A percentile compares a stretch with the other conserved stretches of the same genome.
These are phyloP conservation scores for Imbricaverruca yamaguchii DNA, from an alignment of 2,888 invertebrate genomes.

Conservation along the genomic window DNA sequence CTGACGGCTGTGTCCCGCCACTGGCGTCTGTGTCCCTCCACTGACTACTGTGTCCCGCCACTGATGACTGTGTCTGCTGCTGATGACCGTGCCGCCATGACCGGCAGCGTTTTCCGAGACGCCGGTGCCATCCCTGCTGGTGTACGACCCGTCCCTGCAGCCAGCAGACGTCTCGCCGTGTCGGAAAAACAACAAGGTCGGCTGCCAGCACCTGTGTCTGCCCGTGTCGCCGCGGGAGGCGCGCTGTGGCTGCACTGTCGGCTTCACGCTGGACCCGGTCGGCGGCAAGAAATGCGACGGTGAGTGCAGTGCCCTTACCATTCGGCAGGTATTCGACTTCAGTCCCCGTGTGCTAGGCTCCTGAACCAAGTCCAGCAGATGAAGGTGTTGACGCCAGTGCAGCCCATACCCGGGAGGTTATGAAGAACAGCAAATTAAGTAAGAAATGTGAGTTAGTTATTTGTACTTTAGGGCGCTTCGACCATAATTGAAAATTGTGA, in stretches of 20 bases:
- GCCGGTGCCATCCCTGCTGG: slow-evolving; percentile 26
- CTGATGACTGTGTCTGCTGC: slow-evolving; percentile 61
- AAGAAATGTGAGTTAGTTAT: no score
- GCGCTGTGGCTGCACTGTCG: slow-evolving; percentile 68
- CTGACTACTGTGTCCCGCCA: not conserved
- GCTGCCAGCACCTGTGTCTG: slow-evolving; percentile 32
- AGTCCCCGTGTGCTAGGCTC: no score
- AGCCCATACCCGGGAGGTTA: no score
- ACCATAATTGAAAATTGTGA: no score
- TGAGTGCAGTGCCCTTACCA: slow-evolving; percentile 46
- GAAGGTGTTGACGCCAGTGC: no score
- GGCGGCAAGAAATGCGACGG: slow-evolving; percentile 52
- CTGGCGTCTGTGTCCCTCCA: slow-evolving; percentile 49
- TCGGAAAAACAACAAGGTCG: slow-evolving; percentile 22
- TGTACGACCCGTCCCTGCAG: slow-evolving; percentile 29
- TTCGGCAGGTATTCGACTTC: no score
- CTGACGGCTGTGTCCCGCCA: not conserved
- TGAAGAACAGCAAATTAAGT: no score
- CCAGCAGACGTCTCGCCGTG: slow-evolving; percentile 28
- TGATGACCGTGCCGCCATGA: no score
- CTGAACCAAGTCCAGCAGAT: no score
- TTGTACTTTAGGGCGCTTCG: no score
- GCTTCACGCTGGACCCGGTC: slow-evolving; percentile 51
- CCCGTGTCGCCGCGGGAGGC: slow-evolving; percentile 41
- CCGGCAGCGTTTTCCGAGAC: slow-evolving; percentile 40